Evolutionary conservation across 64 coral and sea anemone genomes (phyloP), one percentile per base, ranked within the genome.

Genomic region (Pachyseris speciosa): DNA sequence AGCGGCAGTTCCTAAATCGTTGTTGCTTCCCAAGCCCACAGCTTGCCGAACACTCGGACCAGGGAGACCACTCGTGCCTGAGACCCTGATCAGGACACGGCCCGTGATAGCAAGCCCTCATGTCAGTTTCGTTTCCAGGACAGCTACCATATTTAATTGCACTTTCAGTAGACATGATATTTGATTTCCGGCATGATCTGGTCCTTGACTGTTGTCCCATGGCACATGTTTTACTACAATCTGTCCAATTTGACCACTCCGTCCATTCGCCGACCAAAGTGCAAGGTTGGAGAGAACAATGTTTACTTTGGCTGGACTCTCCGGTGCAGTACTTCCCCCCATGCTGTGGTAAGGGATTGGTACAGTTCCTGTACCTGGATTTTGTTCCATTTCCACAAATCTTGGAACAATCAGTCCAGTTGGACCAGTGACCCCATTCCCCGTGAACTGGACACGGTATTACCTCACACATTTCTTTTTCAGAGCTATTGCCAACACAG

Each of bases 11-110:
- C 43, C 86, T 87, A 39, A 45, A 84, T 26, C 95, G 28, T 17
- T 78, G 47, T 68, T 94, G 95, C 28, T 94, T 88, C 15, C 95
- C 95, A 20, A 93, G 26, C 31, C 91, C 86, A 84, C 91, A 97
- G 1, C 85, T 69, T 7, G 65, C 80, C 24, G 90, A 90, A 45
- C 95, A 97, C 9, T 41, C 7, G 20, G 78, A 76, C 95, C 95
- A 97, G 3, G 20, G 33, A 45, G 91, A 69, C 95, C 95, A 97
- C 17, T 47, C 43, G 80, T 75, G 80, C 71, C 45, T 71, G 7
- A 67, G 15, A 4, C 64, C 61, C 67, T 80, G 67, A 42, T 87
- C 61, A 17, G 86, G 48, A 58, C 95, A 97, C 61, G 49, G 37
- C 16, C 65, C 44, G 29, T 39, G 29, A 36, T 85, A 94, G 78